Conservation (phyloP, 2,888 invertebrate species). For the Cremastobaeus sp. region DNA sequence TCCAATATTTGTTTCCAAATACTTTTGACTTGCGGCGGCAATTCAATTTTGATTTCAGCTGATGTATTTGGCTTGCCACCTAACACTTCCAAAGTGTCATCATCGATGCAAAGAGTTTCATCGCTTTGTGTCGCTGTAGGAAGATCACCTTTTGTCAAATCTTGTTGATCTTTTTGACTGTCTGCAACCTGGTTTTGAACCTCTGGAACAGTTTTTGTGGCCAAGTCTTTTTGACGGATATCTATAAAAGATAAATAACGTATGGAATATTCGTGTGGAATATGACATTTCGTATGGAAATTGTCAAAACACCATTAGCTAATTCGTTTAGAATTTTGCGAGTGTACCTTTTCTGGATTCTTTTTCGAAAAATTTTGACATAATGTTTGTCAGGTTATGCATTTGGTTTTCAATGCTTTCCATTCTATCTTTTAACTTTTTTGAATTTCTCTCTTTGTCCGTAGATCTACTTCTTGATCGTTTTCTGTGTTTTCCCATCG, state of each 20-base stretch:
- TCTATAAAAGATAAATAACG: constrained; percentile 1
- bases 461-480: neutral
- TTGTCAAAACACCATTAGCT: neutral
- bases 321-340: neutral
- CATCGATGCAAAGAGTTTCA: neutral
- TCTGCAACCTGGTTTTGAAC: neutral
- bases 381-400: constrained; percentile 5
- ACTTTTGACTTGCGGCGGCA: neutral
- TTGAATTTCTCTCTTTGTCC: neutral
- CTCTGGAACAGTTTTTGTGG: neutral
- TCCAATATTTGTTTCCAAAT: constrained; percentile 5
- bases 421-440: neutral
- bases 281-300: constrained; percentile 8
- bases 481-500: neutral
- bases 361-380: constrained; percentile 5
- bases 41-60: neutral
- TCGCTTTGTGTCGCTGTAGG: neutral
- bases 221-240: neutral
- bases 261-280: constrained; percentile 7
- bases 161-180: neutral
- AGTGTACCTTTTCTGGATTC: constrained; percentile 4
- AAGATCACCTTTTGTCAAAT: too few relatives aligned
- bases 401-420: constrained; percentile 1
- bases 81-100: constrained; percentile 5
- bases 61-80: constrained; percentile 1